phyloP scores from a whole-genome alignment of 2,113 vertebrate species.

The Panurus biarmicus region DNA sequence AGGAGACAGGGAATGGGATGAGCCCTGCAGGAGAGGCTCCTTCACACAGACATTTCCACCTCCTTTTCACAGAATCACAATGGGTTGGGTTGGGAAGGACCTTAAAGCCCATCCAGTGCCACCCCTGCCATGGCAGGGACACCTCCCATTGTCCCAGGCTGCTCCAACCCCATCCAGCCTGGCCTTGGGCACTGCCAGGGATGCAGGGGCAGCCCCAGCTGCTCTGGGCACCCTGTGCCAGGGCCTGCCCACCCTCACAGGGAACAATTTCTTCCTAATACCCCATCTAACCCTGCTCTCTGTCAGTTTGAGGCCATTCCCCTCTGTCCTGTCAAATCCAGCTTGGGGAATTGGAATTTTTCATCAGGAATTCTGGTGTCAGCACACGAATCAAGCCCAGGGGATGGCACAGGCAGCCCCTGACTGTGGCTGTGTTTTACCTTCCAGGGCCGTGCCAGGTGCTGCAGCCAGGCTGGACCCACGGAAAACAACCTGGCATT shows the following conservation, averaged over 20 bases:
- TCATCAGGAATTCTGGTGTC: neutral
- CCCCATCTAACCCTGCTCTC: neutral
- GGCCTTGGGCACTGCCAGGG: neutral
- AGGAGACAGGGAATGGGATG: too few species aligned
- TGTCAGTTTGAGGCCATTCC: neutral
- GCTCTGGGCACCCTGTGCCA: neutral
- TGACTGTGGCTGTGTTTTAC: neutral
- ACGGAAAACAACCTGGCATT: neutral
- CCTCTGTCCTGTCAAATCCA: neutral
- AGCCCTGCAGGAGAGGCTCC: too few species aligned
- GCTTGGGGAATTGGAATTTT: neutral
- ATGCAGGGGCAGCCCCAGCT: neutral
- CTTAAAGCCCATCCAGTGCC: too few species aligned
- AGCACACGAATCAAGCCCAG: neutral
- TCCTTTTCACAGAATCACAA: too few species aligned
- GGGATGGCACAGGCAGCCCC: neutral
- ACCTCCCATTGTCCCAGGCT: too few species aligned
- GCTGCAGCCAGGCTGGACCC: neutral
- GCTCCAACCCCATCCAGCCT: too few species aligned
- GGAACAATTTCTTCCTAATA: rapidly evolving
- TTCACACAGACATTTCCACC: too few species aligned
- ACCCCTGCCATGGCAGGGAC: too few species aligned
- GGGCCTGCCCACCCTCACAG: neutral
- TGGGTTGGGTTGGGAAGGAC: too few species aligned
- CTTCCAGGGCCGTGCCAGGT: neutral